Evolutionary conservation across 2,797 vertebrate species (phyloP), one percentile per base, ranked within the genome.

Genomic region (Chrysocyon brachyurus): DNA sequence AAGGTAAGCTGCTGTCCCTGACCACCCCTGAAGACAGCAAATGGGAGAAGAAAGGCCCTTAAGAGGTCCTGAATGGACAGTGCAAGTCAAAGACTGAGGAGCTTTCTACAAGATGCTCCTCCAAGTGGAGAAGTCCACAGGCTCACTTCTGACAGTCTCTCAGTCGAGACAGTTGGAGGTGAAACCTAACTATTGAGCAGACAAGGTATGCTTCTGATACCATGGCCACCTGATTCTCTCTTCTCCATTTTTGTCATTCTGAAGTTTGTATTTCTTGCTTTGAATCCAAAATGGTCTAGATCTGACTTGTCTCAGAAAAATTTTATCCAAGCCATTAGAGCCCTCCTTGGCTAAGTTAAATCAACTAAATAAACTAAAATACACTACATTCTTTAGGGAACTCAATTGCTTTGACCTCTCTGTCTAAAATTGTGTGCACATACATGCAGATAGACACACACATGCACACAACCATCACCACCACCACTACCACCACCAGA

Each of bases 231-330:
- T 28, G 75, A 14, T 36, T 33, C 61, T 64, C 46, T 36, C 59
- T 22, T 36, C n/a, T 57, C 22, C 1, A 21, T 40, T 79, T 72
- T 19, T n/a, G 14, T 33, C 40, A 6, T 22, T 68, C 72, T 10
- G 0, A 89, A 66, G 52, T 46, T 54, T 77, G 3, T 24, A 28
- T 49, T 79, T 91, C 46, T 84, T 66, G 49, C 36, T 85, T 28
- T 54, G 70, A 16, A 78, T n/a, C 87, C 49, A 49, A 70, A 56
- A 16, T 79, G 54, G 54, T 52, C 79, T 57, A 68, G 28, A 63
- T 49, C 59, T 52, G 54, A 88, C 17, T 89, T 90, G 49, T 54
- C 66, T 81, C 54, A 81, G 77, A 84, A 87, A 90, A 82, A n/a
- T 59, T 54, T 86, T 31, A 83, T 24, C 66, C 68, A 56, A 77